Evolutionary conservation across 2,888 invertebrate genomes (phyloP), one percentile per base, ranked within the genome.

Genomic region (Cetonia aurata): DNA sequence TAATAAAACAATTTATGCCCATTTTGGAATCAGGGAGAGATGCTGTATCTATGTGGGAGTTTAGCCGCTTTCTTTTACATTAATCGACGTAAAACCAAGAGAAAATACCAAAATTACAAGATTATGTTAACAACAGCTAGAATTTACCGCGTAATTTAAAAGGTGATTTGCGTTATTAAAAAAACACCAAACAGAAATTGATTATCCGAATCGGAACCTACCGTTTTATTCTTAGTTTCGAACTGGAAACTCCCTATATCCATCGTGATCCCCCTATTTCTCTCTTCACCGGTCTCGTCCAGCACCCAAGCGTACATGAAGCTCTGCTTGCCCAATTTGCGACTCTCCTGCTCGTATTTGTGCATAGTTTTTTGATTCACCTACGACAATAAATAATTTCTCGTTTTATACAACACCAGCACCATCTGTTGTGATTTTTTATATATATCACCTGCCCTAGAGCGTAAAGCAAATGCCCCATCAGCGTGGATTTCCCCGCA

Each of bases 221-320:
- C 79, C 66, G 79, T 82, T 86, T 96, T 96, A 1, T 91, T 90
- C 67, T 91, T 89, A 0, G 98, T 96, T 85, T 96, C 95, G 86
- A 99, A 97, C 76, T 93, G 92, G 13, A 95, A 95, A 77, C 94
- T 91, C 0, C 96, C 99, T 12, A 99, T 93, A 85, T 99, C 99
- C 96, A 99, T 99, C 0, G 99, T 99, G 60, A 99, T 98, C 12
- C 99, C 99, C 75, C 99, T 90, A 31, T 92, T 91, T 78, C 98
- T 90, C 85, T 99, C 99, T 83, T 99, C 99, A 0, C 96, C 96
- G 71, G 98, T 99, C 86, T 99, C 99, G 85, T 99, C 99, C 65
- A 99, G 86, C 1, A 99, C 97, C 99, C 99, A 99, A 2, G 99
- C 99, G 85, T 95, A 99, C 87, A 96, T 94, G 79, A 99, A 99